Conservation (phyloP, 2,888 invertebrate genomes). For the Xestia rhomboidea region DNA sequence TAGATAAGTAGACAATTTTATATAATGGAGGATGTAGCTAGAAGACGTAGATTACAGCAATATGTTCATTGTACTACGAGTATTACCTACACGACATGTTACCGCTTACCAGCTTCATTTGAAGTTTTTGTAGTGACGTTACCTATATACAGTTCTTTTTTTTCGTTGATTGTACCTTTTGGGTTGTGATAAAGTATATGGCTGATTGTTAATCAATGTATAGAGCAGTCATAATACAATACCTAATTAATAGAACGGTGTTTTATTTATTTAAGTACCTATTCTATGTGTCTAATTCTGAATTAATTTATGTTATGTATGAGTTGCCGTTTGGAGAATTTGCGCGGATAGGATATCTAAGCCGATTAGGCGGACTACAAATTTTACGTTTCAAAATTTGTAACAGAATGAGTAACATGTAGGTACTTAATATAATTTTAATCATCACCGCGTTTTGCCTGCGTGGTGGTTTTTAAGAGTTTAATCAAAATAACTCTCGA, state of each 20-base stretch:
- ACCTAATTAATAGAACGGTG: conserved; percentile 64
- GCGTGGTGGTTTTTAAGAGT: not conserved
- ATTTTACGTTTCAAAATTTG: too few species aligned
- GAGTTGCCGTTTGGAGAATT: not conserved
- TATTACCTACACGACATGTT: conserved; percentile 72
- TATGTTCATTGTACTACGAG: conserved; percentile 55
- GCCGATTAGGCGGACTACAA: not conserved
- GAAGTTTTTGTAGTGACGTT: conserved; percentile 69
- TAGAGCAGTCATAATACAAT: conserved; percentile 78
- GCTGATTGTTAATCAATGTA: conserved; percentile 83
- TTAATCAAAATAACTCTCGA: not conserved
- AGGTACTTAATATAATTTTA: too few species aligned
- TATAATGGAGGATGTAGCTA: conserved; percentile 77
- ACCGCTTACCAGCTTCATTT: conserved; percentile 70
- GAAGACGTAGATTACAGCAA: conserved; percentile 74
- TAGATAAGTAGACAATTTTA: conserved; percentile 87
- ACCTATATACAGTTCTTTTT: conserved; percentile 52
- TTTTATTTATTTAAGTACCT: conserved; percentile 47
- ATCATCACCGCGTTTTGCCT: not conserved
- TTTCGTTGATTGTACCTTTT: conserved; percentile 71
- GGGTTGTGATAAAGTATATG: conserved; percentile 84
- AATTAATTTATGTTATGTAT: not conserved
- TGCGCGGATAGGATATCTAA: not conserved
- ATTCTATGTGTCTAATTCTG: not conserved
- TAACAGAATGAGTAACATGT: not conserved